Evolutionary conservation across 1,140 invertebrate species (phyloP).

Genomic region (Drosophila rufa): DNA sequence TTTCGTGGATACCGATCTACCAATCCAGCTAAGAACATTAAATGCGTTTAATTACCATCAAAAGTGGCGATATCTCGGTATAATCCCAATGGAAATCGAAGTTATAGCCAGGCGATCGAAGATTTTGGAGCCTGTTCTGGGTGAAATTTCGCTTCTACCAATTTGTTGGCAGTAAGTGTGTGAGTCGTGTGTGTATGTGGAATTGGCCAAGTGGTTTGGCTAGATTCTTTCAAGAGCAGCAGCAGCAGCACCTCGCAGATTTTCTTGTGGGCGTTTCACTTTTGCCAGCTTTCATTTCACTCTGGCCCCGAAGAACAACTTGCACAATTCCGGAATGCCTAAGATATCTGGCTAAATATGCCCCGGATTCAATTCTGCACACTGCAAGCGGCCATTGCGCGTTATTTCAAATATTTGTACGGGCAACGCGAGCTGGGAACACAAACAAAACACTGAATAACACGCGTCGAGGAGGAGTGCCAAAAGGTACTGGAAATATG

Average conservation of each 20-base stretch:
- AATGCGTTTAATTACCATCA: conserved; percentile 73
- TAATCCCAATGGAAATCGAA: conserved; percentile 53
- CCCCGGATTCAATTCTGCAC: conserved; percentile 31
- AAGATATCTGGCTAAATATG: neutral
- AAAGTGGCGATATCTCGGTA: conserved; percentile 27
- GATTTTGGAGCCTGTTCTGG: conserved; percentile 74
- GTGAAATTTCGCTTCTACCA: conserved; percentile 69
- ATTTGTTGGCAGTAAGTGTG: conserved; percentile 17
- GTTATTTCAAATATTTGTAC: conserved; percentile 28
- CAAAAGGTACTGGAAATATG: neutral
- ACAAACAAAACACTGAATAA: conserved; percentile 31
- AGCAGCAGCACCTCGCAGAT: conserved; percentile 51
- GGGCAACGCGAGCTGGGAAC: neutral
- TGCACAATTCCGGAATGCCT: conserved; percentile 31
- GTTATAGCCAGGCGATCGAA: conserved; percentile 28
- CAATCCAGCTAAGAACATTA: conserved; percentile 34
- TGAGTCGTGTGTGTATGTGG: conserved; percentile 66
- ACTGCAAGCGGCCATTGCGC: conserved; percentile 23
- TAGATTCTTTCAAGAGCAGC: conserved; percentile 72
- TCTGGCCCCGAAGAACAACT: conserved; percentile 35
- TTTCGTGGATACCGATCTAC: neutral
- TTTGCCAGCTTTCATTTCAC: conserved; percentile 80
- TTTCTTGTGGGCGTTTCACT: conserved; percentile 80
- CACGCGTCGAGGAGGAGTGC: conserved; percentile 50
- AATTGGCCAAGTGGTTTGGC: conserved; percentile 81